Evolutionary conservation across 1,140 invertebrate species (phyloP), one percentile per base, ranked within the genome.

Genomic region (Lepidurus arcticus): DNA sequence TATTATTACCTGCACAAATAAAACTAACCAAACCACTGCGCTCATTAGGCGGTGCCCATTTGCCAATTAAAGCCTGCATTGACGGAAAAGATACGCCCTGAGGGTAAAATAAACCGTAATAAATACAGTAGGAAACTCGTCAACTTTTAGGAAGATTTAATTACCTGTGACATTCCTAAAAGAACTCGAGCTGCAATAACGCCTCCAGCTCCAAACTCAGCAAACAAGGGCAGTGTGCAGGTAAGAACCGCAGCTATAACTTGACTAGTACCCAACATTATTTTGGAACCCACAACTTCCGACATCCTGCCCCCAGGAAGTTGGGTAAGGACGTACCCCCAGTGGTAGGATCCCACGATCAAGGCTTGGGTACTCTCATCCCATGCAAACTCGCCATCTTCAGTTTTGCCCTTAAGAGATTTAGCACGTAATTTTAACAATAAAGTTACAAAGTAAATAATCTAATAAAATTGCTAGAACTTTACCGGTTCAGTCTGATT

Each of bases 11-110:
- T 81, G 92, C 84, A 83, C 91, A 92, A 34, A 91, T 87, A 44
- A 91, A 88, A 16, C 90, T 90, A 3, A 90, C 88, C 79, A 92
- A 90, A 85, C 89, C 90, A 82, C 91, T 93, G 74, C 93, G 88
- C 83, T 95, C 93, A 77, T 90, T 88, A 0, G 90, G 90, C 6
- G 93, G 93, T 76, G 93, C 88, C 94, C 95, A 97, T 82, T 91
- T 91, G 0, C 92, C 90, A 80, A 95, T 84, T 3, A 96, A 85
- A 0, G 90, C 90, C 81, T 96, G 93, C 7, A 93, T 87, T 74
- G 89, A 89, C 0, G 94, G 94, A 82, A 92, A 92, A 7, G 93
- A 87, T 0, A 93, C 88, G 10, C 94, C 94, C 86, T 96, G 90
- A 81, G 84, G 82, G 75, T 7, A 65, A 44, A 9, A 5, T n/a